phyloP scores from a whole-genome alignment of 2,797 vertebrate species.

The Balearica regulorum region DNA sequence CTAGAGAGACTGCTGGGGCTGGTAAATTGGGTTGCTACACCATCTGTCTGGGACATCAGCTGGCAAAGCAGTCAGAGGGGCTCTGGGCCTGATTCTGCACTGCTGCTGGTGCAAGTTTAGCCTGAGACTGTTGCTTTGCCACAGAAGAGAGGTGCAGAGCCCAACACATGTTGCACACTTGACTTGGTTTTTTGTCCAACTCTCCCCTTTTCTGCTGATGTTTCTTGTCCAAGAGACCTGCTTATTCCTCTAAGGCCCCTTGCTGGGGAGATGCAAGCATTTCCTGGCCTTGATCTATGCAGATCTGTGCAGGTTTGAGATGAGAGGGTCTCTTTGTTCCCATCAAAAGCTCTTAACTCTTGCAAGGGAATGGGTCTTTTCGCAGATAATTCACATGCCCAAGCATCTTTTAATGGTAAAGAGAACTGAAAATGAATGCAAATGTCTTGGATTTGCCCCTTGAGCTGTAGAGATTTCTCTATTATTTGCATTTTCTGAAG shows the following conservation, averaged over 20 bases:
- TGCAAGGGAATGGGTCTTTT: background rate
- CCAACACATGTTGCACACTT: background rate
- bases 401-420: background rate
- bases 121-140: background rate
- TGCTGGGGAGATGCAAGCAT: background rate
- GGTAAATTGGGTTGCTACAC: background rate
- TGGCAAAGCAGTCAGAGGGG: background rate
- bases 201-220: background rate
- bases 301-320: background rate
- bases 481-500: background rate
- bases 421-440: background rate
- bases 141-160: background rate
- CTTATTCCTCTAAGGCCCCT: background rate
- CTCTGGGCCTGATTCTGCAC: background rate
- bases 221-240: background rate
- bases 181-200: background rate
- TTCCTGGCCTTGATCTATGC: background rate
- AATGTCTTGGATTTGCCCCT: background rate
- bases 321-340: conserved; percentile 5
- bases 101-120: background rate
- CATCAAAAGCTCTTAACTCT: background rate
- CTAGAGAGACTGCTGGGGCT: background rate
- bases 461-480: background rate
- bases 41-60: background rate
- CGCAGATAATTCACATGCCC: background rate